Percentiles rank a stretch among this genome's conserved stretches.
These are phyloP conservation scores for Sarcophaga peregrina DNA, from an alignment of 1,140 invertebrate species.

Conservation along the genomic window DNA sequence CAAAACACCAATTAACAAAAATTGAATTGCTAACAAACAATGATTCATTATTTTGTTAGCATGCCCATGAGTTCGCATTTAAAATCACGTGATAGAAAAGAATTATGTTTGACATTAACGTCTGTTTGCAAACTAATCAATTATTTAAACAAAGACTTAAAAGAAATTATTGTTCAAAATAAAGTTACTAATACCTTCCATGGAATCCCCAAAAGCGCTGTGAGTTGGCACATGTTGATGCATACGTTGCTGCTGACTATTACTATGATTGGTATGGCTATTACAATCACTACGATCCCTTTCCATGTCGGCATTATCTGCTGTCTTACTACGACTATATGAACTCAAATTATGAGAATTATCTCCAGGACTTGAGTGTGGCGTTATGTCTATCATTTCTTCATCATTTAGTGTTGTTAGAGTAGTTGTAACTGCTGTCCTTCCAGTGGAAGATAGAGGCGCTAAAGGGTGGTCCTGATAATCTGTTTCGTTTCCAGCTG, in stretches of 20 bases:
- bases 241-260: conserved; percentile 52
- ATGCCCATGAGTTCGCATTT: too few species aligned
- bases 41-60: too few species aligned
- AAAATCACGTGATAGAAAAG: too few species aligned
- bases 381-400: conserved; percentile 76
- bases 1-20: too few species aligned
- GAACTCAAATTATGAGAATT: conserved; percentile 50
- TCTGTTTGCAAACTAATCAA: too few species aligned
- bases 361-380: conserved; percentile 62
- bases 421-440: conserved; percentile 55
- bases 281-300: conserved; percentile 49
- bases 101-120: too few species aligned
- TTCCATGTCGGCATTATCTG: conserved; percentile 60
- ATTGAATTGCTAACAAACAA: too few species aligned
- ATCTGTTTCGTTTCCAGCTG: conserved; percentile 47
- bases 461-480: conserved; percentile 59
- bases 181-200: conserved; percentile 57
- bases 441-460: conserved; percentile 48
- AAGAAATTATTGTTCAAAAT: background rate
- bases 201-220: conserved; percentile 63
- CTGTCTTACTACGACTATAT: conserved; percentile 51
- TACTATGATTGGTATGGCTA: background rate
- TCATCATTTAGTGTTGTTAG: conserved; percentile 69
- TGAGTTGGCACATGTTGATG: conserved; percentile 65
- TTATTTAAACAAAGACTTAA: too few species aligned